Percentiles rank a stretch among this genome's conserved stretches.
These are phyloP conservation scores for Tenthredo amoena DNA, from an alignment of 2,888 invertebrate genomes.

Conservation along the genomic window DNA sequence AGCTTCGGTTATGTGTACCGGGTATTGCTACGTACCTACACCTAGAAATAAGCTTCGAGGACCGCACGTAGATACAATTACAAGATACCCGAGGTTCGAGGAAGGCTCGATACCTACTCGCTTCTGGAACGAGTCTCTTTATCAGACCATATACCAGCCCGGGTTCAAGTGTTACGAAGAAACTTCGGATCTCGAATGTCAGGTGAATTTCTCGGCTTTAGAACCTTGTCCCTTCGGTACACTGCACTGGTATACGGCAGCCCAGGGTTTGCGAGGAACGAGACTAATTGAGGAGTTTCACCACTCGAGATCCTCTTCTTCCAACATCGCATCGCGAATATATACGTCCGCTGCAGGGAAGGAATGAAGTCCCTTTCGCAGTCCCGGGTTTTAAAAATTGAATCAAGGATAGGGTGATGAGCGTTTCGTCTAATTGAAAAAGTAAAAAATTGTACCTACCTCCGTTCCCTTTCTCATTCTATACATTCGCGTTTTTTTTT, in stretches of 20 bases:
- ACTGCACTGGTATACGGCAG: background rate
- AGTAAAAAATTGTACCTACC: conserved; percentile 54
- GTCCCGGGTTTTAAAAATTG: background rate
- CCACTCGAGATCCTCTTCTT: background rate
- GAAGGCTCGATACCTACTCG: background rate
- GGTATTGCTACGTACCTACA: background rate
- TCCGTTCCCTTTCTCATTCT: background rate
- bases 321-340: background rate
- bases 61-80: conserved; percentile 36
- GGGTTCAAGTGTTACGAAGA: conserved; percentile 21
- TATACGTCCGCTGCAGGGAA: background rate
- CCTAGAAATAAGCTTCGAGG: conserved; percentile 8
- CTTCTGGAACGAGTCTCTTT: conserved; percentile 20
- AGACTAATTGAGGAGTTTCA: background rate
- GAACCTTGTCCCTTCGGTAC: background rate
- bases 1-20: background rate
- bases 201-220: conserved; percentile 14
- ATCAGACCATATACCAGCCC: conserved; percentile 15
- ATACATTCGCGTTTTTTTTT: background rate
- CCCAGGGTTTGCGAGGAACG: background rate
- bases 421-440: conserved; percentile 51
- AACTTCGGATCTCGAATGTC: background rate
- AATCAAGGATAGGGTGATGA: conserved; percentile 53
- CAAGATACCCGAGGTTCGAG: conserved; percentile 13
- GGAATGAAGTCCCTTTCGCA: background rate